phyloP scores from a whole-genome alignment of 2,113 vertebrate species.

The Pogona vitticeps region DNA sequence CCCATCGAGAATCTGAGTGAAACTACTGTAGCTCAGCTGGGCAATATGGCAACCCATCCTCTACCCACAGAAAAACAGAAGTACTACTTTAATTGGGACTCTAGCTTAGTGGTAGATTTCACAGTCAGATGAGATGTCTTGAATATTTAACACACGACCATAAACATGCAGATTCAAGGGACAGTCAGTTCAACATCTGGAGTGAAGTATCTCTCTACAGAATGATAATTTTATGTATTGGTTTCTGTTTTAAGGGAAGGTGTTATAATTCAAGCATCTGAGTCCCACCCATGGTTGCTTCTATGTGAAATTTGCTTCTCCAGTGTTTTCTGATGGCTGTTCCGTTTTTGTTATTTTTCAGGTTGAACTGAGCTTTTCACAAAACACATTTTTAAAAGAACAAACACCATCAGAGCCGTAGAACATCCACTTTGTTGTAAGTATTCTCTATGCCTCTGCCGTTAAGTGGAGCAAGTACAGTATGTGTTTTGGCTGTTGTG shows the following conservation, averaged over 20 bases:
- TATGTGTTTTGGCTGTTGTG: neutral
- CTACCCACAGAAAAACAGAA: too few species aligned
- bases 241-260: constrained; percentile 34
- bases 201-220: neutral
- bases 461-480: neutral
- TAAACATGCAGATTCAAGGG: rapidly evolving
- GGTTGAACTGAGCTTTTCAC: constrained; percentile 29
- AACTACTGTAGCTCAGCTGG: too few species aligned
- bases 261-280: constrained; percentile 42
- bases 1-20: too few species aligned
- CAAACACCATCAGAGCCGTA: neutral
- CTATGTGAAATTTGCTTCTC: rapidly evolving
- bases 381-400: neutral
- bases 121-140: too few species aligned
- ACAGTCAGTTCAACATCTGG: neutral
- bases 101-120: too few species aligned
- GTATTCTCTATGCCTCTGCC: constrained; percentile 25
- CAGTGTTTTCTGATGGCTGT: rapidly evolving
- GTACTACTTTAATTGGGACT: too few species aligned
- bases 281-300: constrained; percentile 12
- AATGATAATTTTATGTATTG: constrained; percentile 41
- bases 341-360: constrained; percentile 46
- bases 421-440: constrained; percentile 38
- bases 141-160: too few species aligned
- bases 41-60: too few species aligned